Evolutionary conservation across 1,140 invertebrate species (phyloP).

Genomic region (Caenorhabditis briggsae): DNA sequence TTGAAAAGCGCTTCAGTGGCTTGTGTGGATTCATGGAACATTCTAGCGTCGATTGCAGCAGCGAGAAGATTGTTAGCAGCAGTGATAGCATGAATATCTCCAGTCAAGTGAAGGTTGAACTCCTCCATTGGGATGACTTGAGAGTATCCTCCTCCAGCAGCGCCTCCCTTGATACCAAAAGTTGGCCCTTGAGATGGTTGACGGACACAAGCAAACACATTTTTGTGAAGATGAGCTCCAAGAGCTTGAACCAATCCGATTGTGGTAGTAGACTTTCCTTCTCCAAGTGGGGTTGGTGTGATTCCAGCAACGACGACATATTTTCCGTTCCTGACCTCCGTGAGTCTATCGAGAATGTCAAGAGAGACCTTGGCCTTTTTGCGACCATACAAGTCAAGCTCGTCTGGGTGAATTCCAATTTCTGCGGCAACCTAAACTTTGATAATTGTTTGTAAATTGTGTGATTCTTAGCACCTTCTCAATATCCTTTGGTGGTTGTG

Average conservation of each 20-base stretch:
- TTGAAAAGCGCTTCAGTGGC: constrained; percentile 88
- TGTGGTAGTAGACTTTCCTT: constrained; percentile 95
- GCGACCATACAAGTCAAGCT: constrained; percentile 90
- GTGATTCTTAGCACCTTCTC: constrained; percentile 30
- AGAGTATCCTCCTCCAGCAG: constrained; percentile 92
- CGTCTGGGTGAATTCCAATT: constrained; percentile 86
- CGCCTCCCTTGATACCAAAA: constrained; percentile 96
- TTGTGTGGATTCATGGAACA: constrained; percentile 94
- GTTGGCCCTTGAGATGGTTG: constrained; percentile 98
- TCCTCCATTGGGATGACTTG: constrained; percentile 99
- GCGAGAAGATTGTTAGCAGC: constrained; percentile 97
- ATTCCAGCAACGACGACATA: constrained; percentile 96
- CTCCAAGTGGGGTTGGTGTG: constrained; percentile 94
- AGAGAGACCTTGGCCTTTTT: constrained; percentile 96
- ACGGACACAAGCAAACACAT: constrained; percentile 93
- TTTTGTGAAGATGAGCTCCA: constrained; percentile 86
- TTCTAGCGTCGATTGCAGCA: constrained; percentile 88
- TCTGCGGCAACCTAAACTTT: constrained; percentile 83
- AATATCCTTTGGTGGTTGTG: constrained; percentile 74
- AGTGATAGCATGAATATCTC: constrained; percentile 97
- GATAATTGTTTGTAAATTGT: neutral
- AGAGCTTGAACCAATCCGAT: constrained; percentile 94
- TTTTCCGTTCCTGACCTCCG: constrained; percentile 85
- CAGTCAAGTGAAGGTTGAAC: constrained; percentile 98
- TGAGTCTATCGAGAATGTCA: constrained; percentile 85